Conservation (phyloP, 2,797 vertebrate genomes). For the Eulemur rubriventer region DNA sequence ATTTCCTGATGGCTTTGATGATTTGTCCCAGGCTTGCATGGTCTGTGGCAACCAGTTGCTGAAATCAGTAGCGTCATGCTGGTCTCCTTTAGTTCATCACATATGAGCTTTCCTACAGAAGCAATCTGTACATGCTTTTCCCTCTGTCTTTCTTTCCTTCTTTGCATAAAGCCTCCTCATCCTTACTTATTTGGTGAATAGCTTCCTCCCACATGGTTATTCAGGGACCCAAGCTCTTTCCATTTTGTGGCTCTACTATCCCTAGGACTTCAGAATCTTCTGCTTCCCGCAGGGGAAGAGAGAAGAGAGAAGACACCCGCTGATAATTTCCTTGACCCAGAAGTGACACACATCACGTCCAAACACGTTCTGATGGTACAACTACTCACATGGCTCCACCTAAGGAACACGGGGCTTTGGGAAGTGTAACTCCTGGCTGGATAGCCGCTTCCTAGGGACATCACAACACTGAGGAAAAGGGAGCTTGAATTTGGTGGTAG, state of each 20-base stretch:
- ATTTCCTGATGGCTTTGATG: neutral
- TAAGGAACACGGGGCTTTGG: neutral
- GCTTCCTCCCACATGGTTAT: neutral
- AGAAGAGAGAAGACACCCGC: neutral
- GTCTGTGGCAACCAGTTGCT: neutral
- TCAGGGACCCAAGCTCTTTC: neutral
- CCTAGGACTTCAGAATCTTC: neutral
- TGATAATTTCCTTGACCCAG: neutral
- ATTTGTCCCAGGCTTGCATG: neutral
- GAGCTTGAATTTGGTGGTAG: neutral
- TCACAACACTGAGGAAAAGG: neutral
- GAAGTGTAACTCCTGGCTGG: neutral
- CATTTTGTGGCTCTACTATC: neutral
- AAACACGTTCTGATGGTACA: neutral
- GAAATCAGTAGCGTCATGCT: neutral
- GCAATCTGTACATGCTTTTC: neutral
- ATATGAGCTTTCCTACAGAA: neutral
- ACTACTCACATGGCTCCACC: neutral
- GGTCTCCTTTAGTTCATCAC: neutral
- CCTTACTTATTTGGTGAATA: neutral
- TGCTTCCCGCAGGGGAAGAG: neutral
- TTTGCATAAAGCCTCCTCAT: neutral
- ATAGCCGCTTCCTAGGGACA: neutral
- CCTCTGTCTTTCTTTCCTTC: neutral
- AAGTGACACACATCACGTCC: neutral